A percentile compares a stretch with the other conserved stretches of the same genome.
Conservation (phyloP, 2,797 vertebrate genomes). For the Sebastes baramenuke region DNA sequence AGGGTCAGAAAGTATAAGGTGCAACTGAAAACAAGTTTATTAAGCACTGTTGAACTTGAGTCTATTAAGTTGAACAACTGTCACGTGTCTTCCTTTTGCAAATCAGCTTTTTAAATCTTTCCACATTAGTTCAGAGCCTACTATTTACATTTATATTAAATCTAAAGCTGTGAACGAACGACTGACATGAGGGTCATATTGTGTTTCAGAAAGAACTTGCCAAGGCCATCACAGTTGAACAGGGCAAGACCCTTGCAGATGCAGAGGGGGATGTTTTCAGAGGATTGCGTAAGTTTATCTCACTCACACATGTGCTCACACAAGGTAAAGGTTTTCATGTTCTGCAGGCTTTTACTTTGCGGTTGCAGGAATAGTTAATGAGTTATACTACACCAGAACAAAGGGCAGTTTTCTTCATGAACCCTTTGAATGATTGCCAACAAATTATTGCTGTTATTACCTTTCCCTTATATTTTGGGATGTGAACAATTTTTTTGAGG, state of each 20-base stretch:
- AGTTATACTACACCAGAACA: conserved; percentile 19
- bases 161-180: not conserved
- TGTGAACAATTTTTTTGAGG: not conserved
- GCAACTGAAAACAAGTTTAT: not conserved
- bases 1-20: conserved; percentile 8
- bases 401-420: not conserved
- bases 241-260: conserved; percentile 97
- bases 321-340: conserved; percentile 16
- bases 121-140: not conserved
- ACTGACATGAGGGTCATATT: not conserved
- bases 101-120: not conserved
- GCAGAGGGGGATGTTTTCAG: conserved; percentile 97
- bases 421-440: not conserved
- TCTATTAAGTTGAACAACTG: not conserved
- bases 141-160: not conserved
- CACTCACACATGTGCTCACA: not conserved
- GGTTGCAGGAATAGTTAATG: conserved; percentile 39
- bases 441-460: not conserved
- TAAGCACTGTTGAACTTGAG: not conserved
- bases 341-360: not conserved
- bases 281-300: conserved; percentile 91
- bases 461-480: not conserved
- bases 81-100: not conserved
- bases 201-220: conserved; percentile 94
- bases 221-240: conserved; percentile 92